Percentiles rank a stretch among this genome's conserved stretches.
Evolutionary conservation across 2,888 invertebrate genomes (phyloP).

Genomic region (Cataglyphis albicans): DNA sequence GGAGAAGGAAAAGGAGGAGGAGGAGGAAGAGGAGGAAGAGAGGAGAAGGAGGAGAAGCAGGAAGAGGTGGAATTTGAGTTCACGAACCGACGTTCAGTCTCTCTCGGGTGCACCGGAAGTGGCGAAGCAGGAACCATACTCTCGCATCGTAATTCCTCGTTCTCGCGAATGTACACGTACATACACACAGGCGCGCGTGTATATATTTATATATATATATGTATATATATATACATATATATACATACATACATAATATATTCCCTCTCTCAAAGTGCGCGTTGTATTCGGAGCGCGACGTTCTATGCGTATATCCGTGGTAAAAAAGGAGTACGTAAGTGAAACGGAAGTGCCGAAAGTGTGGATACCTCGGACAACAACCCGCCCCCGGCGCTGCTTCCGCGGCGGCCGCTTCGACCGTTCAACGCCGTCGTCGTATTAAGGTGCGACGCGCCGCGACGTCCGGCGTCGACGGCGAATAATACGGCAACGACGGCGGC

Average conservation of each 20-base stretch:
- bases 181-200: not conserved
- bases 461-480: slow-evolving; percentile 64
- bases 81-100: slow-evolving; percentile 52
- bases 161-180: slow-evolving; percentile 46
- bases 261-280: too few species aligned
- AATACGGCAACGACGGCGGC: slow-evolving; percentile 55
- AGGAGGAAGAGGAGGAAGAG: not conserved
- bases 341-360: slow-evolving; percentile 85
- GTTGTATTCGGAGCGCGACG: too few species aligned
- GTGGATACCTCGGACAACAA: slow-evolving; percentile 86
- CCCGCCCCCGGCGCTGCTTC: slow-evolving; percentile 86
- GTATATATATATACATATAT: not conserved
- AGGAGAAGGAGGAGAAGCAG: slow-evolving; percentile 30
- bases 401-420: slow-evolving; percentile 86
- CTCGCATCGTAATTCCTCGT: slow-evolving; percentile 45
- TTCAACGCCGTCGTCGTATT: slow-evolving; percentile 74
- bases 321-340: slow-evolving; percentile 73
- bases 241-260: not conserved
- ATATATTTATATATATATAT: too few species aligned
- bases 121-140: slow-evolving; percentile 35
- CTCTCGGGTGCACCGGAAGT: slow-evolving; percentile 49
- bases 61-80: slow-evolving; percentile 55
- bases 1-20: not conserved
- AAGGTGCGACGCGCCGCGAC: slow-evolving; percentile 58
- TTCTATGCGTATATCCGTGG: too few species aligned